These are phyloP conservation scores for Apodemus agrarius DNA, from an alignment of 2,797 vertebrate genomes.

Conservation along the genomic window DNA sequence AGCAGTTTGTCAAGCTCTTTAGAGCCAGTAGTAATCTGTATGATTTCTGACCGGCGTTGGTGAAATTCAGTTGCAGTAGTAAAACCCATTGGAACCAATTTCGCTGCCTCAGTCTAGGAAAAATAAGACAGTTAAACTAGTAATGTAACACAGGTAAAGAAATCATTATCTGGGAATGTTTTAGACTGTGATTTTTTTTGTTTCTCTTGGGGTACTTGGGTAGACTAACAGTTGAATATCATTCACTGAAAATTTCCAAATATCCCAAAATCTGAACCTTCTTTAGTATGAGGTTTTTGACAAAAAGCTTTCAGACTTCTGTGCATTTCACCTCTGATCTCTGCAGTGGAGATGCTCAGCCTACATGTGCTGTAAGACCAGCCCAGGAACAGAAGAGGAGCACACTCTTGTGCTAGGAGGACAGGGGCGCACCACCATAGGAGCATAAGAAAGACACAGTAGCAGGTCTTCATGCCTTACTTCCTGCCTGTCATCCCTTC, in stretches of 20 bases:
- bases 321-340: neutral
- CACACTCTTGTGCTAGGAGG: neutral
- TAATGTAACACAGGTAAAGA: neutral
- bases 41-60: conserved; percentile 97
- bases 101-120: conserved; percentile 94
- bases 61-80: conserved; percentile 99
- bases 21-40: conserved; percentile 97
- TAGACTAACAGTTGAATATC: neutral
- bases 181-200: neutral
- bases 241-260: neutral
- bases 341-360: neutral
- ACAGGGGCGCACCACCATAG: neutral
- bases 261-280: neutral
- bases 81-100: conserved; percentile 98
- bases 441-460: neutral
- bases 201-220: neutral
- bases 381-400: neutral
- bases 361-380: conserved; percentile 32
- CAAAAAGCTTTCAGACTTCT: neutral
- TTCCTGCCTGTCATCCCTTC: conserved; percentile 5
- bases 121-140: conserved; percentile 59
- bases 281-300: neutral
- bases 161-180: neutral
- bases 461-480: neutral
- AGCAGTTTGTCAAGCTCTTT: conserved; percentile 98